Evolutionary conservation across 2,113 vertebrate species (phyloP), one percentile per base, ranked within the genome.

Genomic region (Himantopus leucocephalus): DNA sequence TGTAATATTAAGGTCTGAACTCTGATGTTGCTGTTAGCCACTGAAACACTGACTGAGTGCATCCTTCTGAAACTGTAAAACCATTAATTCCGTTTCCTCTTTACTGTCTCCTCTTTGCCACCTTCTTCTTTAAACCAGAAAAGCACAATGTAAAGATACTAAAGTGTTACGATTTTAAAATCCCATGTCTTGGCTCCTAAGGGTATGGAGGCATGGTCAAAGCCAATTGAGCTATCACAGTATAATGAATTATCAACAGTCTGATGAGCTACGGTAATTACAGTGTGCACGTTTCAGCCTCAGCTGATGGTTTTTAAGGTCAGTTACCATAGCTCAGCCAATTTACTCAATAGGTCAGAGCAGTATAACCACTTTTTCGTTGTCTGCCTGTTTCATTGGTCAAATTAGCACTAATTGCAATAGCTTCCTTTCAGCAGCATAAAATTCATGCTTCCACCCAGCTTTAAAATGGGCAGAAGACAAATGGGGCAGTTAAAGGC

Each of bases 251-350:
- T 94, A 72, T n/a, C 53, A 92, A 34, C 95, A 82, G 76, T 85
- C 80, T 85, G 48, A 85, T 88, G 96, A 91, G 77, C 85, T 96
- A 8, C 87, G 83, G 83, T 95, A 91, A 92, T 96, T 95, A 91
- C 60, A 75, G 60, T 48, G 50, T 87, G 94, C 62, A 24, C 18
- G 5, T 78, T 84, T 90, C 81, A 95, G 93, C 70, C 62, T 92
- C 91, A 78, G 87, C 89, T 95, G 84, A 75, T 96, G 77, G 80
- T 78, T 94, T 95, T 95, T 94, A 95, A 91, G 93, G 89, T 96
- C 93, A 87, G 77, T 96, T 91, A 87, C 91, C 60, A 75, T 74
- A 87, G 80, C 84, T 96, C 63, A 78, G 87, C 84, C 90, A 87
- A 91, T 94, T 91, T 94, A 64, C 66, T 96, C 66, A 64, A 94